A percentile compares a stretch with the other conserved stretches of the same genome.
Conservation (phyloP, 1,140 invertebrate species). For the Pemphigus obesinymphae region DNA sequence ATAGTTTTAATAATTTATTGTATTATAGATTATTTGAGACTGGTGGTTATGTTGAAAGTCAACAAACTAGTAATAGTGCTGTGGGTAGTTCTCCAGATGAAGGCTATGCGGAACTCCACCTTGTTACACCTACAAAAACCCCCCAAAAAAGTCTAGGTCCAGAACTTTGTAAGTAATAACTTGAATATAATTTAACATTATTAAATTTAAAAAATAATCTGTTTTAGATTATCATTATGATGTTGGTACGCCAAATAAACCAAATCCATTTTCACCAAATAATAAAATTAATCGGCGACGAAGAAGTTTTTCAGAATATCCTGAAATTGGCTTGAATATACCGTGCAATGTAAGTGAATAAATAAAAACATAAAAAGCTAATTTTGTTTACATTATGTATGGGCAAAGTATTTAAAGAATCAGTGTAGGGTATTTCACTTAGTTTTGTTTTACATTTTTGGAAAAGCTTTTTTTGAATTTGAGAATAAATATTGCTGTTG, state of each 20-base stretch:
- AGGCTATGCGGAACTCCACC: slow-evolving; percentile 23
- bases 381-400: slow-evolving; percentile 29
- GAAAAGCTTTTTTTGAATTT: slow-evolving; percentile 32
- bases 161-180: slow-evolving; percentile 5
- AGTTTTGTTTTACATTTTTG: slow-evolving; percentile 33
- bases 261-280: slow-evolving; percentile 13
- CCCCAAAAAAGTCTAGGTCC: neutral
- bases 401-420: neutral
- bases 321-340: slow-evolving; percentile 30
- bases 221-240: slow-evolving; percentile 14
- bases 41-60: slow-evolving; percentile 26
- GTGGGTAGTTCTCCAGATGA: slow-evolving; percentile 28
- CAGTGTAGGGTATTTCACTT: slow-evolving; percentile 18
- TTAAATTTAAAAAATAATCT: neutral
- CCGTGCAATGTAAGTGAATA: slow-evolving; percentile 27
- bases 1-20: neutral
- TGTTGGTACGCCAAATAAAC: slow-evolving; percentile 8
- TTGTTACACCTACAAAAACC: slow-evolving; percentile 18
- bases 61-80: slow-evolving; percentile 28
- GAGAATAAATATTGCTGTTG: neutral
- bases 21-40: slow-evolving; percentile 22
- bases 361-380: neutral
- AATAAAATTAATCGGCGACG: slow-evolving; percentile 14
- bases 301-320: slow-evolving; percentile 33
- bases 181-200: neutral